Evolutionary conservation across 2,888 invertebrate species (phyloP).

Genomic region (Heteropelma amictum): DNA sequence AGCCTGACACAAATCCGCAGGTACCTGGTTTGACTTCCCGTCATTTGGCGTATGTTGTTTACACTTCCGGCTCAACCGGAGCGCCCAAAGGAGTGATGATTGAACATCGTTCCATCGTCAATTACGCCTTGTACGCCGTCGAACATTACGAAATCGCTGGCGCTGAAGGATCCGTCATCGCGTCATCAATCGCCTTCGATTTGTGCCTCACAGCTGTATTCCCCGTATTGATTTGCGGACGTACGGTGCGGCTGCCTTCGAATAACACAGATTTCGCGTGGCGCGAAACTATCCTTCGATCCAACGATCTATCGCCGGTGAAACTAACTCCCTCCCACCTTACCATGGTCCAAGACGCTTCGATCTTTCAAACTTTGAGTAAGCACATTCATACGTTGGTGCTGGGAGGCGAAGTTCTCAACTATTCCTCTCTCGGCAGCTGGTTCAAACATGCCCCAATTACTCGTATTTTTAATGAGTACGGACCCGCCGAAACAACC

Average conservation of each 20-base stretch:
- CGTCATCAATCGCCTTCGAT: slow-evolving; percentile 7
- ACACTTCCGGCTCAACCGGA: slow-evolving; percentile 14
- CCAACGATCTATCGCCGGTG: background rate
- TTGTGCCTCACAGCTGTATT: background rate
- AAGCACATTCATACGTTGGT: background rate
- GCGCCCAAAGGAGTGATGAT: slow-evolving; percentile 7
- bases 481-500: slow-evolving; percentile 8
- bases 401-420: background rate
- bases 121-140: background rate
- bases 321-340: slow-evolving; percentile 12
- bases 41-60: slow-evolving; percentile 1
- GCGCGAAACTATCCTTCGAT: background rate
- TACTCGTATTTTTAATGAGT: slow-evolving; percentile 1
- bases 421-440: background rate
- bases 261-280: background rate
- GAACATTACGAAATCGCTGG: background rate
- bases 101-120: slow-evolving; percentile 7
- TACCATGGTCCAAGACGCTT: background rate
- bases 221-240: background rate
- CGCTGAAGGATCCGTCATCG: background rate
- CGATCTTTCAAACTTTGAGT: background rate
- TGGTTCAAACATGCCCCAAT: background rate
- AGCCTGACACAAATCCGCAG: background rate
- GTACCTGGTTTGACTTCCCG: background rate
- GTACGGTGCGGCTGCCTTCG: background rate